These are phyloP conservation scores for Hirudinaria manillensis DNA, from an alignment of 2,888 invertebrate species.

Conservation along the genomic window DNA sequence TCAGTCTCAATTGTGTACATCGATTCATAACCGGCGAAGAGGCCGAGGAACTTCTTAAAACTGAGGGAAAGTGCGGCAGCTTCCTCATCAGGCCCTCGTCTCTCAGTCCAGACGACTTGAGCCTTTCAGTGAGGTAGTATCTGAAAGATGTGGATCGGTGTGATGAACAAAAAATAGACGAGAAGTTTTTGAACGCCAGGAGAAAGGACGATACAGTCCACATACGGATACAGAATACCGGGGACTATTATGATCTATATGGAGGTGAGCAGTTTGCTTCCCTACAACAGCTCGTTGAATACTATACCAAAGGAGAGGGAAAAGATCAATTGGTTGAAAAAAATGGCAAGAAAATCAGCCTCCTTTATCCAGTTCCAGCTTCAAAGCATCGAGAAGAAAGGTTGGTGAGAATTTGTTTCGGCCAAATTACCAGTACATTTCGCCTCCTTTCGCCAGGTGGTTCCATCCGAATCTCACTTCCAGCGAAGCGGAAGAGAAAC, in stretches of 20 bases:
- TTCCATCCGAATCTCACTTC: slow-evolving; percentile 92
- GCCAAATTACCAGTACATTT: background rate
- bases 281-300: slow-evolving; percentile 89
- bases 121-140: slow-evolving; percentile 75
- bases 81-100: slow-evolving; percentile 91
- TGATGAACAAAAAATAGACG: too few species aligned
- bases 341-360: slow-evolving; percentile 88
- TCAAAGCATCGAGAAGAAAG: slow-evolving; percentile 91
- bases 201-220: slow-evolving; percentile 91
- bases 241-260: slow-evolving; percentile 93
- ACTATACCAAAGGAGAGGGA: slow-evolving; percentile 63
- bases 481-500: slow-evolving; percentile 81
- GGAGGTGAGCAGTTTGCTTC: slow-evolving; percentile 94
- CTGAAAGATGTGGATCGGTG: background rate
- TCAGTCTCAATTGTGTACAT: slow-evolving; percentile 19
- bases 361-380: slow-evolving; percentile 82
- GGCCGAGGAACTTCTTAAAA: slow-evolving; percentile 83
- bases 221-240: slow-evolving; percentile 97
- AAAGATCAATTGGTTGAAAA: slow-evolving; percentile 74
- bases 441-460: slow-evolving; percentile 36
- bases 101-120: slow-evolving; percentile 92
- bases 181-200: slow-evolving; percentile 55
- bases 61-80: slow-evolving; percentile 88
- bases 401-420: background rate
- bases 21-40: slow-evolving; percentile 75